phyloP scores from a whole-genome alignment of 2,113 vertebrate species.

The Zootoca vivipara region DNA sequence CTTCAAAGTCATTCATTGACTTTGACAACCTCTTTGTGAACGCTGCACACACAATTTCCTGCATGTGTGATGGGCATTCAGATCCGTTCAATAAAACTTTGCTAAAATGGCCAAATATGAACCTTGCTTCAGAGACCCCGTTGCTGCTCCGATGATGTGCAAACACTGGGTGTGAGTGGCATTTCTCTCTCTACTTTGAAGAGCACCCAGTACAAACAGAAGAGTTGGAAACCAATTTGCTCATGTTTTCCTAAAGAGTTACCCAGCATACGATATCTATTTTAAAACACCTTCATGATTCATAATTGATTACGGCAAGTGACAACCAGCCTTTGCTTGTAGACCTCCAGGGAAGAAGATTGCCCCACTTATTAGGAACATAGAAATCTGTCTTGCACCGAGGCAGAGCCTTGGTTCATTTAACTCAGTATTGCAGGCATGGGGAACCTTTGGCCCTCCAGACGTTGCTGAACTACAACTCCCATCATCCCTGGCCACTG shows the following conservation, averaged over 20 bases:
- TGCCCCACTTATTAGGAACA: not conserved
- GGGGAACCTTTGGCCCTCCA: no score
- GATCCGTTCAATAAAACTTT: not conserved
- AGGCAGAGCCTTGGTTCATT: no score
- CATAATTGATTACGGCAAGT: no score
- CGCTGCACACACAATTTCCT: not conserved
- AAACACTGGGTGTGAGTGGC: conserved; percentile 17
- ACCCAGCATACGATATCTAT: not conserved
- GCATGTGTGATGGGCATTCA: not conserved
- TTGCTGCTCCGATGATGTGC: not conserved
- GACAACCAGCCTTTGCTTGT: no score
- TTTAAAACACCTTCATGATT: no score
- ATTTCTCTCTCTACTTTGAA: conserved; percentile 7
- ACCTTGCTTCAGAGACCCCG: conserved; percentile 1
- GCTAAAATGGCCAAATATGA: not conserved
- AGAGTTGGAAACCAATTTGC: conserved; percentile 3
- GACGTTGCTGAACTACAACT: no score
- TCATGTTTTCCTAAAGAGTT: not conserved
- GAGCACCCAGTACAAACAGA: conserved; percentile 16
- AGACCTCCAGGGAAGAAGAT: no score
- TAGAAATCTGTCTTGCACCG: no score
- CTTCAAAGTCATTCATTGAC: conserved; percentile 10
- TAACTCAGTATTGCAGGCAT: no score
- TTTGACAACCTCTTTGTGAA: not conserved
- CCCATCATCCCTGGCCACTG: no score